Percentiles rank a stretch among this genome's conserved stretches.
These are phyloP conservation scores for Parapristionchus giblindavisi DNA, from an alignment of 2,888 invertebrate genomes.

Conservation along the genomic window DNA sequence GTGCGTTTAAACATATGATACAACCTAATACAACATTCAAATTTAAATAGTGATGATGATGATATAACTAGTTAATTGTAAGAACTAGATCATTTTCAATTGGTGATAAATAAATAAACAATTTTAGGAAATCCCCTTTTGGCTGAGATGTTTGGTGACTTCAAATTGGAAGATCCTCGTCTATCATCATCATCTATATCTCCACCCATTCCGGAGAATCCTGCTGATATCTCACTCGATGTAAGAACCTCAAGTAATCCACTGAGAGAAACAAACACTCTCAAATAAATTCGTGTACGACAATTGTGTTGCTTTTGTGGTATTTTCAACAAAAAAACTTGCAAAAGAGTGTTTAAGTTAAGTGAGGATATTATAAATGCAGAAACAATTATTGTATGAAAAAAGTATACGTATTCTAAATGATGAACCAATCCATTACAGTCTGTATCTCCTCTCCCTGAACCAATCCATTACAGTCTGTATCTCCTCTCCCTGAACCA, in stretches of 20 bases:
- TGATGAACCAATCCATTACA: conserved; percentile 31
- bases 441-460: conserved; percentile 39
- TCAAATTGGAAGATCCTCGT: conserved; percentile 50
- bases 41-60: background rate
- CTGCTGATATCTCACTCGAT: conserved; percentile 63
- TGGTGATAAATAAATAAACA: background rate
- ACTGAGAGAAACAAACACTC: background rate
- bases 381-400: background rate
- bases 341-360: background rate
- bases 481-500: too few species aligned
- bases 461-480: too few species aligned
- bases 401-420: background rate
- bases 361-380: background rate
- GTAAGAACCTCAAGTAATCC: conserved; percentile 38
- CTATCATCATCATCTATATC: conserved; percentile 53
- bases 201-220: conserved; percentile 64
- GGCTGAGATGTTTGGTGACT: conserved; percentile 66
- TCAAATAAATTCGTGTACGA: background rate
- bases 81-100: background rate
- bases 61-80: background rate
- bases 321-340: background rate
- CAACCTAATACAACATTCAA: too few species aligned
- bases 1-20: too few species aligned
- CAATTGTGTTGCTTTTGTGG: too few species aligned
- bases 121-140: conserved; percentile 60